Conservation (phyloP, 2,888 invertebrate species). For the Gastrophysa polygoni region DNA sequence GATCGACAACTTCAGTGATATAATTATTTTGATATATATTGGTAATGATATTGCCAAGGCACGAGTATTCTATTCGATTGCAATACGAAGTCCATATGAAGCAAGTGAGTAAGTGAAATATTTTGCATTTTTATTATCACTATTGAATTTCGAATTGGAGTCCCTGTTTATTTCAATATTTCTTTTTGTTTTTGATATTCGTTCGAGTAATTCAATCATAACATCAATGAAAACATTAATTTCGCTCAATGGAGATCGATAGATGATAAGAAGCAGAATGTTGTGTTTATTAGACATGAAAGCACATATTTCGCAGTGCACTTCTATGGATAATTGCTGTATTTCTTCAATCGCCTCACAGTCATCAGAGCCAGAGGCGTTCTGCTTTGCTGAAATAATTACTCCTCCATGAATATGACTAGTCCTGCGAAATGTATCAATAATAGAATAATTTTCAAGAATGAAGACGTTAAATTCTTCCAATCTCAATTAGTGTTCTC, state of each 20-base stretch:
- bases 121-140: slow-evolving; percentile 1
- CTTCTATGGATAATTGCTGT: slow-evolving; percentile 6
- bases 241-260: slow-evolving; percentile 1
- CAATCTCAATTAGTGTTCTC: slow-evolving; percentile 3
- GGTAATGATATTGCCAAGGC: slow-evolving; percentile 11
- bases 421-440: slow-evolving; percentile 1
- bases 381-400: background rate
- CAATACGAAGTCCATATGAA: slow-evolving; percentile 9
- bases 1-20: slow-evolving; percentile 10
- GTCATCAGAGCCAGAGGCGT: slow-evolving; percentile 9
- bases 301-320: slow-evolving; percentile 12
- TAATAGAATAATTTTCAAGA: slow-evolving; percentile 6
- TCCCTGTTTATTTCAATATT: slow-evolving; percentile 11
- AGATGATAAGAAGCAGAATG: slow-evolving; percentile 11
- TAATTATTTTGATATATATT: slow-evolving; percentile 12
- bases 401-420: slow-evolving; percentile 5
- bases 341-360: slow-evolving; percentile 10
- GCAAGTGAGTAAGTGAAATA: slow-evolving; percentile 3
- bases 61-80: slow-evolving; percentile 6
- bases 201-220: slow-evolving; percentile 7
- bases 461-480: slow-evolving; percentile 8
- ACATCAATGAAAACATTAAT: slow-evolving; percentile 5
- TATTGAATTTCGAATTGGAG: slow-evolving; percentile 9
- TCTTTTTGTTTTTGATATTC: slow-evolving; percentile 8
- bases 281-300: slow-evolving; percentile 6